Conservation (phyloP, 2,113 vertebrate genomes). For the Eptatretus burgeri region DNA sequence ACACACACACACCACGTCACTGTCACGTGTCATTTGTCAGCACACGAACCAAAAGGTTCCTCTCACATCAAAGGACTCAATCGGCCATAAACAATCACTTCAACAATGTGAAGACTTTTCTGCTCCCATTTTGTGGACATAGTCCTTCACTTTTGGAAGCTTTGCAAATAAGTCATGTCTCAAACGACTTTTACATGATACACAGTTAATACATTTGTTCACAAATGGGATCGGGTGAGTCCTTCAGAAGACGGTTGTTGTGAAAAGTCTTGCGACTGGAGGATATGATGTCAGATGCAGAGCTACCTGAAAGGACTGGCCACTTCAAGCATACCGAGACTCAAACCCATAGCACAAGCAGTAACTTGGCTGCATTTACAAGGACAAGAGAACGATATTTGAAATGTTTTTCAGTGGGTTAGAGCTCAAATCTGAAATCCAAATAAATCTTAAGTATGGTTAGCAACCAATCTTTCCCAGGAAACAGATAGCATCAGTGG, state of each 20-base stretch:
- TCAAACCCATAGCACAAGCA: not conserved
- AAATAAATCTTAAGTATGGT: not conserved
- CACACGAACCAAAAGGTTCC: not conserved
- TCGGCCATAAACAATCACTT: not conserved
- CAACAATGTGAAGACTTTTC: not conserved
- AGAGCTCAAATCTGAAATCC: not conserved
- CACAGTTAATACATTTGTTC: too few species aligned
- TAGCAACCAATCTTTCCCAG: not conserved
- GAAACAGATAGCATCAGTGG: conserved; percentile 25
- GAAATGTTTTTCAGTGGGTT: not conserved
- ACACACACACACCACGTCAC: not conserved
- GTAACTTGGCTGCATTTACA: not conserved
- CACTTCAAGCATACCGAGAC: not conserved
- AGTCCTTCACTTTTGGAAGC: not conserved
- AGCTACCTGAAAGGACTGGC: not conserved
- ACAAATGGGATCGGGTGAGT: too few species aligned
- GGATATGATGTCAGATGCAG: too few species aligned
- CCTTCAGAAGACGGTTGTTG: too few species aligned
- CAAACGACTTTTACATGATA: too few species aligned
- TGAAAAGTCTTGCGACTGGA: too few species aligned
- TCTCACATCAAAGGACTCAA: not conserved
- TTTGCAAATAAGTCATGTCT: too few species aligned
- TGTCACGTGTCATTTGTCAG: not conserved
- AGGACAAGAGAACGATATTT: not conserved
- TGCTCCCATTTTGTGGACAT: not conserved